phyloP scores from a whole-genome alignment of 2,113 vertebrate species.

The Pelecanoides urinatrix region DNA sequence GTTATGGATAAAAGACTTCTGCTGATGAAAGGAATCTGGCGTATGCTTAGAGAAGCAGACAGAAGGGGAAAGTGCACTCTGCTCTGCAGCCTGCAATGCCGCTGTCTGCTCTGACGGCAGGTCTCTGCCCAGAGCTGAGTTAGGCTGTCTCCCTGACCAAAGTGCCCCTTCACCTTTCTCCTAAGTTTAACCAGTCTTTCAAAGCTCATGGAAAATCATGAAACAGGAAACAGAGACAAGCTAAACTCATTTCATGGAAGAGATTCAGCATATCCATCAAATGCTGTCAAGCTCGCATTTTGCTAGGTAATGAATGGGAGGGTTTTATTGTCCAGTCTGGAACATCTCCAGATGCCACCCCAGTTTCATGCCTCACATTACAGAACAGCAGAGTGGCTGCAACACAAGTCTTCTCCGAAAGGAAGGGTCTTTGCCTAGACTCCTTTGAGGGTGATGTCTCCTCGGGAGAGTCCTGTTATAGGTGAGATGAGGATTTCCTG shows the following conservation, averaged over 20 bases:
- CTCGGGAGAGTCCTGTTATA: background rate
- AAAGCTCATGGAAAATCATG: background rate
- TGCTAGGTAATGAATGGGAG: background rate
- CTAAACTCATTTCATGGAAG: background rate
- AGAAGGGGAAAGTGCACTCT: background rate
- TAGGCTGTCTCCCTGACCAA: background rate
- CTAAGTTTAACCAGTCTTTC: background rate
- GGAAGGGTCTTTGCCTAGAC: background rate
- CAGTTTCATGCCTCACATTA: background rate
- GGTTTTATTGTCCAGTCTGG: background rate
- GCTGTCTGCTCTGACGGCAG: background rate
- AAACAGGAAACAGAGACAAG: background rate
- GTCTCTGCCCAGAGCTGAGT: background rate
- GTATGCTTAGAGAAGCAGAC: background rate
- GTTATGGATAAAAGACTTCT: background rate
- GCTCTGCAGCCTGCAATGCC: background rate
- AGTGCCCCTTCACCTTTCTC: background rate
- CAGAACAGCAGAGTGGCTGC: background rate
- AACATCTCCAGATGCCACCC: background rate
- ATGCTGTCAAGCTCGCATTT: background rate
- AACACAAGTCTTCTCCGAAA: background rate
- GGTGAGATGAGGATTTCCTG: background rate
- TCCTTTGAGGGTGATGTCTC: background rate
- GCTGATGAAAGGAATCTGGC: background rate
- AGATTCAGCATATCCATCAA: background rate